A percentile compares a stretch with the other conserved stretches of the same genome.
phyloP scores from a whole-genome alignment of 2,888 invertebrate genomes.

The Amiota mariae region DNA sequence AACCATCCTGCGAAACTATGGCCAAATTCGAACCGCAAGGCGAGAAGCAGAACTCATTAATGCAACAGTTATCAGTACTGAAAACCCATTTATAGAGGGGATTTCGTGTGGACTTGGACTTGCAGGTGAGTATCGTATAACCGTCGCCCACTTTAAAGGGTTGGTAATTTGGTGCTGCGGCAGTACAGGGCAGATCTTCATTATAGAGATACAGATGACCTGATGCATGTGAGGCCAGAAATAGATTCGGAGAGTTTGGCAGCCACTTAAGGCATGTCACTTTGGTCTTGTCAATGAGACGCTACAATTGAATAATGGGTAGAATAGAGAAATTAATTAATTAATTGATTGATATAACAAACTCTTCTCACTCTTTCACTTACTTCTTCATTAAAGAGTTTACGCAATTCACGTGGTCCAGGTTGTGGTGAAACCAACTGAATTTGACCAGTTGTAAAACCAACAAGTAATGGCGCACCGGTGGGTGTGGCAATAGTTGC shows the following conservation, averaged over 20 bases:
- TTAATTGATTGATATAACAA: neutral
- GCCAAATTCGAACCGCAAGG: slow-evolving; percentile 95
- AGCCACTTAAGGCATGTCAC: slow-evolving; percentile 98
- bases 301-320: slow-evolving; percentile 54
- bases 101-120: slow-evolving; percentile 96
- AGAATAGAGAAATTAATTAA: neutral
- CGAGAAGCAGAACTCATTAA: slow-evolving; percentile 98
- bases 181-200: slow-evolving; percentile 93
- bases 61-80: slow-evolving; percentile 85
- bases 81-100: slow-evolving; percentile 94
- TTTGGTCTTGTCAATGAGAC: slow-evolving; percentile 74
- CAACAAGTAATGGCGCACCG: slow-evolving; percentile 92
- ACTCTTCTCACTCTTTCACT: slow-evolving; percentile 45
- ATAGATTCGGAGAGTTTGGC: slow-evolving; percentile 93
- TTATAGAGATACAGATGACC: slow-evolving; percentile 98
- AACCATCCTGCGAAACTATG: slow-evolving; percentile 95
- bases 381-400: slow-evolving; percentile 98
- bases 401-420: slow-evolving; percentile 95
- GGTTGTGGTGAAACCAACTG: slow-evolving; percentile 99
- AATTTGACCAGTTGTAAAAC: slow-evolving; percentile 98
- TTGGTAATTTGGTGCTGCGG: slow-evolving; percentile 94
- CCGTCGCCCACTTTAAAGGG: slow-evolving; percentile 95
- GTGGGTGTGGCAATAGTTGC: slow-evolving; percentile 85
- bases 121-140: slow-evolving; percentile 94
- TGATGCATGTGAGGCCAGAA: slow-evolving; percentile 94